Conservation (phyloP, 2,888 invertebrate species). For the Masnerella sp. region DNA sequence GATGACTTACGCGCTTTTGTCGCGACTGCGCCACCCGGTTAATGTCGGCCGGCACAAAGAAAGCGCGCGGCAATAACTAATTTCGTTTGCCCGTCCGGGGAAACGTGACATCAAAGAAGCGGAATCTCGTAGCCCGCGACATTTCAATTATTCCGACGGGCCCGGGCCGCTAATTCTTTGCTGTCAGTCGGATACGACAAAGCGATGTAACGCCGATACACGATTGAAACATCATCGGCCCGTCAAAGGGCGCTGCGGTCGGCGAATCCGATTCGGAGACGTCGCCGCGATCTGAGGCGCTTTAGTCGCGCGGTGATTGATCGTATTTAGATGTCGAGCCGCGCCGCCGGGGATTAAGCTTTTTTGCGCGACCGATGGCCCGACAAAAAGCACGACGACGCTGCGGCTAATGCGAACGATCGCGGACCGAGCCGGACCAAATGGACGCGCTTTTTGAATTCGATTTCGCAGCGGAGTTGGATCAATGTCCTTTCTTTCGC, state of each 20-base stretch:
- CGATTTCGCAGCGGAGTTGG: too few species aligned
- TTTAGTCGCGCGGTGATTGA: constrained; percentile 23
- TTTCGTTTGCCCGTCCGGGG: constrained; percentile 60
- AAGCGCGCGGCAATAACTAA: constrained; percentile 64
- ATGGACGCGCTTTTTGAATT: too few species aligned
- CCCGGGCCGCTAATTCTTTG: constrained; percentile 52
- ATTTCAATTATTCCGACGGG: constrained; percentile 64
- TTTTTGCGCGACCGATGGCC: too few species aligned
- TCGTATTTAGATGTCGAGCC: constrained; percentile 39
- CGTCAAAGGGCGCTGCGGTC: constrained; percentile 28
- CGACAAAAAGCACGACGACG: too few species aligned
- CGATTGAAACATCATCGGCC: constrained; percentile 41
- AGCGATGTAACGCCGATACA: constrained; percentile 43
- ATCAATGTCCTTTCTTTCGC: too few species aligned
- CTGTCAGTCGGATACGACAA: constrained; percentile 8
- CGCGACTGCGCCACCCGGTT: constrained; percentile 52
- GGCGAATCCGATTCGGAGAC: constrained; percentile 28
- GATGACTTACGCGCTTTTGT: constrained; percentile 53
- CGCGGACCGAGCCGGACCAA: too few species aligned
- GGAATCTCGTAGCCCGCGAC: constrained; percentile 61
- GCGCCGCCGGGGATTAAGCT: constrained; percentile 28
- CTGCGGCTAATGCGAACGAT: too few species aligned
- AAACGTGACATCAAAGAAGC: constrained; percentile 62
- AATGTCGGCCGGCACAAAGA: constrained; percentile 55
- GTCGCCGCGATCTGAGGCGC: constrained; percentile 3